Percentiles rank a stretch among this genome's conserved stretches.
Evolutionary conservation across 1,140 invertebrate species (phyloP).

Genomic region (Drosophila obscura): DNA sequence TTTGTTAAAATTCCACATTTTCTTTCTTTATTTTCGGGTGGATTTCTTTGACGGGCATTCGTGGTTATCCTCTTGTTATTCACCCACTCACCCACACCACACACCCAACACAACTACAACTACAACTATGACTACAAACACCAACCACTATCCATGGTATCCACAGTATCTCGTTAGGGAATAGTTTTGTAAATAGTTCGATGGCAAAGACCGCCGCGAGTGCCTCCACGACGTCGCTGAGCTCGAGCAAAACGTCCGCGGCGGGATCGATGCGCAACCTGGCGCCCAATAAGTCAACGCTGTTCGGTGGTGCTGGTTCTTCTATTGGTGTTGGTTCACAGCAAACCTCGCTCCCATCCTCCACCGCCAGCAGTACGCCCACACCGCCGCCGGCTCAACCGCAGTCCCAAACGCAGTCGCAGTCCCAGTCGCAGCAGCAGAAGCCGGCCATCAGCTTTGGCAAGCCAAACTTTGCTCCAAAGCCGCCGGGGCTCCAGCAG

Average conservation of each 20-base stretch:
- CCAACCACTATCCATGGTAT: constrained; percentile 5
- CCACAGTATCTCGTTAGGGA: constrained; percentile 82
- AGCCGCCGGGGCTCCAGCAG: constrained; percentile 80
- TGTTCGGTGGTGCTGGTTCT: constrained; percentile 61
- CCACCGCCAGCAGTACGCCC: constrained; percentile 30
- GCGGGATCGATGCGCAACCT: constrained; percentile 60
- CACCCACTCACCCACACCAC: constrained; percentile 22
- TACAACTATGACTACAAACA: constrained; percentile 5
- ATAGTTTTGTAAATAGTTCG: constrained; percentile 83
- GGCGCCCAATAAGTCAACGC: constrained; percentile 77
- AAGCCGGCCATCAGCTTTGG: constrained; percentile 77
- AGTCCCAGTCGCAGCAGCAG: constrained; percentile 27
- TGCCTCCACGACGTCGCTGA: constrained; percentile 42
- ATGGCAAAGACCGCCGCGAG: constrained; percentile 65
- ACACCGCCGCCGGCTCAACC: constrained; percentile 16
- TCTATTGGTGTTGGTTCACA: constrained; percentile 30
- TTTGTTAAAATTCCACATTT: constrained; percentile 46
- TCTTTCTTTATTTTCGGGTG: constrained; percentile 59
- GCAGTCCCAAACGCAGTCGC: constrained; percentile 1
- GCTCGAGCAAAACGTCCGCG: constrained; percentile 45
- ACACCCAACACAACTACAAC: constrained; percentile 9
- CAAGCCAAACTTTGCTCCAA: constrained; percentile 83
- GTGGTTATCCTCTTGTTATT: constrained; percentile 43
- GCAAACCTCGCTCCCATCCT: constrained; percentile 30
- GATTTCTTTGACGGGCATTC: constrained; percentile 67